Conservation (phyloP, 2,113 vertebrate genomes). For the Aegypius monachus region DNA sequence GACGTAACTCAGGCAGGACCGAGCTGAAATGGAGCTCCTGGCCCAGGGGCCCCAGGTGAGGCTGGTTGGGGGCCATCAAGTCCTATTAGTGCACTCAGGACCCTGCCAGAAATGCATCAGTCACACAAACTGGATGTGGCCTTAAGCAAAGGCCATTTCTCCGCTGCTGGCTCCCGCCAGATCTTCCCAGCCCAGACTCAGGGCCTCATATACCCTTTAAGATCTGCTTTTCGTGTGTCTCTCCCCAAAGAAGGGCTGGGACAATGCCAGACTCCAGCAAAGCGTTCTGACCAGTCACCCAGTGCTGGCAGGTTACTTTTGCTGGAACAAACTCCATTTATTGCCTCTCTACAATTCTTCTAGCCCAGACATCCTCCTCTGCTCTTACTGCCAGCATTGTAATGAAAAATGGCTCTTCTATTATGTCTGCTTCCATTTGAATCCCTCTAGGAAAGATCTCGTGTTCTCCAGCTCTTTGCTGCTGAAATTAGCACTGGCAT, state of each 20-base stretch:
- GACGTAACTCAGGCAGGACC: neutral
- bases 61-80: neutral
- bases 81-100: neutral
- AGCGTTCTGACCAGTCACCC: neutral
- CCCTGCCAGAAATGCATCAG: neutral
- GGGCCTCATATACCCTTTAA: slow-evolving; percentile 9
- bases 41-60: neutral
- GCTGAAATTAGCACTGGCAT: slow-evolving; percentile 53
- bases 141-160: neutral
- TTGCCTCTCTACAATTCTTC: neutral
- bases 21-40: neutral
- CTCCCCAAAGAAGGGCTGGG: neutral
- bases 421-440: slow-evolving; percentile 40
- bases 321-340: neutral
- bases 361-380: slow-evolving; percentile 45
- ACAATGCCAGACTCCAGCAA: neutral
- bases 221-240: neutral
- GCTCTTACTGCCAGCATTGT: slow-evolving; percentile 23
- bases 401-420: slow-evolving; percentile 17
- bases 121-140: neutral
- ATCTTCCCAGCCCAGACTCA: neutral
- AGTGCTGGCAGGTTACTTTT: neutral
- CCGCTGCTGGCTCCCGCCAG: neutral
- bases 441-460: slow-evolving; percentile 48
- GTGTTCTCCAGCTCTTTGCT: slow-evolving; percentile 35